Percentiles rank a stretch among this genome's conserved stretches.
Evolutionary conservation across 2,888 invertebrate genomes (phyloP).

Genomic region (Altica lythri): DNA sequence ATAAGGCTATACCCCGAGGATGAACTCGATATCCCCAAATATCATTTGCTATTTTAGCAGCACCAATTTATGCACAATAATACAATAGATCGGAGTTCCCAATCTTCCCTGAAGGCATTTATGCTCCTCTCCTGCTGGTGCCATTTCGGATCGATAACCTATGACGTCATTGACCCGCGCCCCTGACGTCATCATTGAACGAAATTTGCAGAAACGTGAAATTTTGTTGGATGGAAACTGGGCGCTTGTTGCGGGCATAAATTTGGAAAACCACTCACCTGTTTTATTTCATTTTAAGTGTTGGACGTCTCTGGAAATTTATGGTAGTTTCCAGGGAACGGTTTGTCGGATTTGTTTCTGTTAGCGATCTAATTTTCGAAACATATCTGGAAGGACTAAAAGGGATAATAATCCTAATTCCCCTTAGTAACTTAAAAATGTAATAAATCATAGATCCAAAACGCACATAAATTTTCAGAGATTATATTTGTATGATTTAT

Average conservation of each 20-base stretch:
- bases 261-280: conserved; percentile 23
- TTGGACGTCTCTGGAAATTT: conserved; percentile 19
- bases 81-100: conserved; percentile 21
- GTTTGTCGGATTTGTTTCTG: conserved; percentile 14
- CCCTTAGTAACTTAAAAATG: not conserved
- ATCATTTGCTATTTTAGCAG: conserved; percentile 23
- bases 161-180: conserved; percentile 40
- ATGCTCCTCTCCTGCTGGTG: conserved; percentile 10
- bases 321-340: conserved; percentile 13
- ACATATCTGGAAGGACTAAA: not conserved
- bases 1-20: conserved; percentile 7
- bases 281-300: conserved; percentile 25
- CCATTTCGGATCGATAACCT: conserved; percentile 33
- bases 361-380: conserved; percentile 15
- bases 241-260: conserved; percentile 19
- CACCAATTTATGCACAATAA: conserved; percentile 21
- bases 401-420: not conserved
- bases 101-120: conserved; percentile 20
- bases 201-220: conserved; percentile 25
- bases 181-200: conserved; percentile 39
- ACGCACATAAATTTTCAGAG: not conserved
- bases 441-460: not conserved
- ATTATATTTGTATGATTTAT: no score
- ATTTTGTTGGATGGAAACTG: conserved; percentile 15
- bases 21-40: conserved; percentile 12